Evolutionary conservation across 2,888 invertebrate genomes (phyloP), one percentile per base, ranked within the genome.

Genomic region (Ypsolopha sequella): DNA sequence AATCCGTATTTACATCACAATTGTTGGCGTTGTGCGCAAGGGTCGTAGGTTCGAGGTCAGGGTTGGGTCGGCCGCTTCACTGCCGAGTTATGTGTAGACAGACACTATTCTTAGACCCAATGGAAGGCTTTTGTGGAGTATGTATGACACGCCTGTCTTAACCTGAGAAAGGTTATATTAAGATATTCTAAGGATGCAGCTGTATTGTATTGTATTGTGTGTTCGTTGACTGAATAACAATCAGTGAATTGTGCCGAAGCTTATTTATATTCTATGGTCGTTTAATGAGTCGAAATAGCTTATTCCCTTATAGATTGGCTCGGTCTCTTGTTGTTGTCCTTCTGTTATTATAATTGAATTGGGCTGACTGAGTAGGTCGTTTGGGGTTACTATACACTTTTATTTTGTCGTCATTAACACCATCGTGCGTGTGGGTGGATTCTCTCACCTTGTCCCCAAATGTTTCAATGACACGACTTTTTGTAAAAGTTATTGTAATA

Each of bases 1-100:
- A 73, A 68, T 73, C 68, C 65, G 64, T 70, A 78, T 80, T 79
- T 69, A 72, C 76, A 80, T 81, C 67, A 82, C 80, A 79, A 81
- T 81, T 73, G 78, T 69, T 72, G 60, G 71, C 70, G 73, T 75
- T 76, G 77, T 77, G 63, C 64, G 66, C 73, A 76, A 48, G 79
- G 81, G 80, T 82, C 78, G 70, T 71, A 72, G 79, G 82, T 82
- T 84, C 76, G 84, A 81, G 85, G 84, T 76, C 79, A 48, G 35
- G 33, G 38, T 14, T 45, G 34, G 13, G 41, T 36, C 47, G 34
- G 24, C 50, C 34, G 65, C 58, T 62, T 59, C 65, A 60, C 47
- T 10, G 24, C 50, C 34, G 65, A 58, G 62, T 59, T 65, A 60
- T 61, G 64, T 68, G 66, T 66, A 66, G 69, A 67, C 59, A 24